phyloP scores from a whole-genome alignment of 2,888 invertebrate genomes.

The Ceramica pisi region DNA sequence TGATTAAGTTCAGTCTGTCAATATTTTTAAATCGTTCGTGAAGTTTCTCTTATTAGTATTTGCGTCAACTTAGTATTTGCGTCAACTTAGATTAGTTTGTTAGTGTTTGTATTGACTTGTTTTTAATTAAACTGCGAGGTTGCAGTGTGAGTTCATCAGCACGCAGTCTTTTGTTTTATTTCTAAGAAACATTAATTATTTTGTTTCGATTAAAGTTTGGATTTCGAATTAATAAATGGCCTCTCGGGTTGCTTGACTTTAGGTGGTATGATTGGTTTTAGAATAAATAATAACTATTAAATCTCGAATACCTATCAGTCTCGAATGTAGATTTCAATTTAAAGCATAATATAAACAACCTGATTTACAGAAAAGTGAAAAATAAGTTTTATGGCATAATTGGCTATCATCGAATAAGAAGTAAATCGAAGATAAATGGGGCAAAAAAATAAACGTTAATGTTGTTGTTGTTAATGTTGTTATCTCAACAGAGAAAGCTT shows the following conservation, averaged over 20 bases:
- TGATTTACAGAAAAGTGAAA: no score
- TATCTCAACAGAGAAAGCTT: no score
- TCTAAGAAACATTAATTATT: neutral
- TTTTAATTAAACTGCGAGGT: constrained; percentile 49
- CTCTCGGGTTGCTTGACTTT: neutral
- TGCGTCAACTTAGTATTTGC: constrained; percentile 24
- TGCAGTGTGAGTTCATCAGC: neutral
- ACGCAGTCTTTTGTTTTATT: constrained; percentile 6
- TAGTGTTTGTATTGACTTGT: constrained; percentile 23
- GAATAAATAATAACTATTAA: no score
- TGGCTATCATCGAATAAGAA: no score
- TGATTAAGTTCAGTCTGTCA: constrained; percentile 49
- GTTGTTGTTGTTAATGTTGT: no score
- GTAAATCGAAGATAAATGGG: no score
- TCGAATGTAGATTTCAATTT: no score
- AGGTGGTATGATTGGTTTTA: neutral
- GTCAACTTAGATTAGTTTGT: constrained; percentile 47
- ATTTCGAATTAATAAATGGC: neutral
- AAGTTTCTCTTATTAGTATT: constrained; percentile 42
- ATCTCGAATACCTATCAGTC: no score
- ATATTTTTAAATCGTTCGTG: constrained; percentile 40
- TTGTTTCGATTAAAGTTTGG: constrained; percentile 6
- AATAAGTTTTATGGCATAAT: no score
- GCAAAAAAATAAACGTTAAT: no score
- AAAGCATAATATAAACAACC: no score